A percentile compares a stretch with the other conserved stretches of the same genome.
phyloP scores from a whole-genome alignment of 2,888 invertebrate genomes.

The Zygaena filipendulae region DNA sequence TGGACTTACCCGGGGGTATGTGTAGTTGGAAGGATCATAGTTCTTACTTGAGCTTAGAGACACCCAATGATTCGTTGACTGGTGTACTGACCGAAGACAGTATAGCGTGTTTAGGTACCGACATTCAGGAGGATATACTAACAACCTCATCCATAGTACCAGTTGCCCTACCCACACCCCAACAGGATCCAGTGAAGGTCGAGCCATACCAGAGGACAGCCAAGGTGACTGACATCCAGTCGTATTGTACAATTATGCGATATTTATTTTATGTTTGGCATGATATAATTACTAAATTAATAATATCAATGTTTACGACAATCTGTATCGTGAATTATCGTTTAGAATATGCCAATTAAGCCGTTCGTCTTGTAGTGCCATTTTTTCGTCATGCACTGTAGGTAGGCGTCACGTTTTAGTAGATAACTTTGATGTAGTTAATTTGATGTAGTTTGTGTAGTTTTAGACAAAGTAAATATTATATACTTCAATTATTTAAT shows the following conservation, averaged over 20 bases:
- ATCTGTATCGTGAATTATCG: constrained; percentile 47
- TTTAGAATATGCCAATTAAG: constrained; percentile 40
- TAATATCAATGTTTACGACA: constrained; percentile 54
- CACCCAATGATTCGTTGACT: constrained; percentile 33
- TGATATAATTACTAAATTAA: constrained; percentile 60
- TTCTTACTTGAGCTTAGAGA: constrained; percentile 76
- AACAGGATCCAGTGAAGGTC: constrained; percentile 45
- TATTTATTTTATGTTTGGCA: constrained; percentile 64
- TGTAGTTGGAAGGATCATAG: constrained; percentile 86
- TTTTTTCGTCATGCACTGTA: constrained; percentile 43
- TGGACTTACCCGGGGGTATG: constrained; percentile 82
- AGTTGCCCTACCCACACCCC: constrained; percentile 46
- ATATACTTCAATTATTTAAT: constrained; percentile 27
- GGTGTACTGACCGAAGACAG: constrained; percentile 24
- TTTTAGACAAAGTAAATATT: constrained; percentile 30
- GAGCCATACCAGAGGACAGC: constrained; percentile 37
- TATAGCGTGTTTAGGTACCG: constrained; percentile 23
- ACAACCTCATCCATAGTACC: constrained; percentile 53
- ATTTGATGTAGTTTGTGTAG: constrained; percentile 18
- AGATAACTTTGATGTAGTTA: no score
- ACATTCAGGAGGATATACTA: constrained; percentile 61
- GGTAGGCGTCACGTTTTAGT: no score
- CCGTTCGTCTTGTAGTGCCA: constrained; percentile 65
- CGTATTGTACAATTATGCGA: constrained; percentile 63
- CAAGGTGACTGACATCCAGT: constrained; percentile 64